A percentile compares a stretch with the other conserved stretches of the same genome.
These are phyloP conservation scores for Bombylius major DNA, from an alignment of 2,888 invertebrate genomes.

Conservation along the genomic window DNA sequence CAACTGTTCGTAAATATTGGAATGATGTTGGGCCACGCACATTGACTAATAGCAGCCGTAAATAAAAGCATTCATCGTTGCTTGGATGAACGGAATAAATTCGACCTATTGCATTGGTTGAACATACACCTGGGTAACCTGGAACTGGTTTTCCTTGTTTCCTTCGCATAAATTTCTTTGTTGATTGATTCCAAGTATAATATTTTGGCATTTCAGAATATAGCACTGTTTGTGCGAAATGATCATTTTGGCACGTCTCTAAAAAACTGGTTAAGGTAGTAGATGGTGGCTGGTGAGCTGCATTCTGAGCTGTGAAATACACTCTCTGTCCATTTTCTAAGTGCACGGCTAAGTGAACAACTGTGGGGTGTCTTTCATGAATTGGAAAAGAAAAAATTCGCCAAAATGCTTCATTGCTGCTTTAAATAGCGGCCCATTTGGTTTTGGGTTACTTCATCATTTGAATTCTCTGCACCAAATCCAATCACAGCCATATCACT, in stretches of 20 bases:
- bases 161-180: conserved; percentile 17
- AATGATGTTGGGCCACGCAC: no score
- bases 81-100: not conserved
- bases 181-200: conserved; percentile 12
- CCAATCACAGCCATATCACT: conserved; percentile 24
- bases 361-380: conserved; percentile 16
- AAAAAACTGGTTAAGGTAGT: conserved; percentile 26
- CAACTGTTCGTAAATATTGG: not conserved
- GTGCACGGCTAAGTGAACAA: conserved; percentile 9
- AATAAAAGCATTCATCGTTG: conserved; percentile 1
- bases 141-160: conserved; percentile 6
- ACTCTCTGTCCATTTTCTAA: conserved; percentile 16
- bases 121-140: not conserved
- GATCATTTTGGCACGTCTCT: conserved; percentile 19
- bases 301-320: conserved; percentile 22
- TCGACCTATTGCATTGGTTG: not conserved
- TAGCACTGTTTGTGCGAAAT: conserved; percentile 20
- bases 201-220: conserved; percentile 22
- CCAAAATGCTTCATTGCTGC: conserved; percentile 19
- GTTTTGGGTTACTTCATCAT: not conserved
- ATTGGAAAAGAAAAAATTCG: conserved; percentile 15
- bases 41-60: conserved; percentile 4
- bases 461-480: not conserved
- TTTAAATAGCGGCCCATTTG: conserved; percentile 6
- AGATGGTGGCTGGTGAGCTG: conserved; percentile 9